Conservation (phyloP, 2,888 invertebrate species). For the Steinernema carpocapsae region DNA sequence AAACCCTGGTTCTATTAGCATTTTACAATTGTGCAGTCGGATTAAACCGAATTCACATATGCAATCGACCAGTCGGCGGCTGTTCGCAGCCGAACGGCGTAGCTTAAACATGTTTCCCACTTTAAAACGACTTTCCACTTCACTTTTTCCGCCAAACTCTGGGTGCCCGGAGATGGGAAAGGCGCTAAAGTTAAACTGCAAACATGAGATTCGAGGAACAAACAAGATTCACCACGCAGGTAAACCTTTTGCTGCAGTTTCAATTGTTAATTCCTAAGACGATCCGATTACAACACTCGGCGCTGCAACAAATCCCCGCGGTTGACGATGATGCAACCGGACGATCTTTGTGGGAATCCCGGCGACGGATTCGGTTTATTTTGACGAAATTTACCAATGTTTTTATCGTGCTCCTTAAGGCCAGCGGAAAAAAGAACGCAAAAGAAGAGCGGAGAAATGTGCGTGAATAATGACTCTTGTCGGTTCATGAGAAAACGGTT, state of each 20-base stretch:
- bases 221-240: background rate
- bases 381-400: background rate
- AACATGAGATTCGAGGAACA: background rate
- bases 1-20: background rate
- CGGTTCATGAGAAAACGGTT: background rate
- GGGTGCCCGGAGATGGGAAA: no score
- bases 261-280: background rate
- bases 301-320: slow-evolving; percentile 16
- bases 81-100: background rate
- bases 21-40: background rate
- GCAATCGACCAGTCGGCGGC: background rate
- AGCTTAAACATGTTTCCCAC: background rate
- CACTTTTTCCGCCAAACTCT: background rate
- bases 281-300: slow-evolving; percentile 29
- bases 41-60: background rate
- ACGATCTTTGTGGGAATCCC: background rate
- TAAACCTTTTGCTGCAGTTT: background rate
- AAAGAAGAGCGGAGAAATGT: background rate
- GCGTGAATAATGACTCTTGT: background rate
- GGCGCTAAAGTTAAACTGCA: background rate
- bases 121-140: background rate
- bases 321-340: background rate
- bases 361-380: background rate
- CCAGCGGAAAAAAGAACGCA: background rate
- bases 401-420: slow-evolving; percentile 4